Base-by-base conservation (phyloP, 2,888 invertebrate genomes). In the Calliopum simillimum region DNA sequence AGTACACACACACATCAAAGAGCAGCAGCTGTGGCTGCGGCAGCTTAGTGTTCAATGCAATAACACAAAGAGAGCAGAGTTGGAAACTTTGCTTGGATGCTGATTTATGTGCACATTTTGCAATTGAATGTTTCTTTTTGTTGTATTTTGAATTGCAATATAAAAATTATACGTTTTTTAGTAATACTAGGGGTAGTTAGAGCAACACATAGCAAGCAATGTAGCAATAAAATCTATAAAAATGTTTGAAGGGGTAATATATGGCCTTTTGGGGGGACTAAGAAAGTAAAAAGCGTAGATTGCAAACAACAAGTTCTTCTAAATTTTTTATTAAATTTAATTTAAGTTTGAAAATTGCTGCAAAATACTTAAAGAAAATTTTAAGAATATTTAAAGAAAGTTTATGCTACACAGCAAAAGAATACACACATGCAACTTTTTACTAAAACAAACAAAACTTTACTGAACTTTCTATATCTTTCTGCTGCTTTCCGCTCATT, bases 21-120 rank as follows among this genome's bases (percentile, higher is more conserved):
- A 3, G 1, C 8, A 33, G 33, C 51, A 21, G n/a, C 8, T 4
- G 2, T 3, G 8, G 51, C 51, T 4, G 2, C 8, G 8, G 51
- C 51, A 51, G 33, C 33, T 3, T 33, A 8, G 23, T 23, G 21
- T 23, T 23, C n/a, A 2, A 12, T 13, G 21, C 55, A 55, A 4
- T 21, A 19, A 55, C 16, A 55, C 55, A 55, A 13, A 55, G 19
- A 55, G 19, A 55, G 33, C 33, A 33, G n/a, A 33, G 33, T 33
- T 4, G 33, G 8, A 33, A 33, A 33, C 33, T 33, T 33, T 33
- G 5, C 33, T 33, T 33, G 33, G 46, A n/a, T 19, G 43, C 47
- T 69, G 66, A 72, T 72, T 72, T 69, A 69, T 67, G 49, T 49
- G 44, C 47, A 44, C 69, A 66, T 69, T 71, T 66, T 69, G 59